Conservation (phyloP, 2,888 invertebrate genomes). For the Meiosimyza platycephala region DNA sequence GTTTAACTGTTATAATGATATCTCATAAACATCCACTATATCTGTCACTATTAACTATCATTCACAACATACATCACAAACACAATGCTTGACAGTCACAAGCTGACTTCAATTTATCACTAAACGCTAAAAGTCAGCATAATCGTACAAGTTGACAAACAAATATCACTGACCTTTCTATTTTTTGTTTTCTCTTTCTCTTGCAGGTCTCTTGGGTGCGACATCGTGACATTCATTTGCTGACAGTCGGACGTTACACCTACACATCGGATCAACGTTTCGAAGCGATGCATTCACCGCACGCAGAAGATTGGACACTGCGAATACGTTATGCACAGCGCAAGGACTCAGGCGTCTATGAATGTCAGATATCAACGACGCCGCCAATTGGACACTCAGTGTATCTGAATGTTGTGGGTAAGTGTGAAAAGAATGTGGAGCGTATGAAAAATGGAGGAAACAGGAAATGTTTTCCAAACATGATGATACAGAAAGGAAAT, state of each 20-base stretch:
- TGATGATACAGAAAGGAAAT: neutral
- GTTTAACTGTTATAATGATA: no score
- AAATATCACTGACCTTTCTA: no score
- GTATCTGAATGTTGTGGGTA: conserved; percentile 85
- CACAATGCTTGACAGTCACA: no score
- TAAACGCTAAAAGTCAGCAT: no score
- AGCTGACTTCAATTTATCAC: no score
- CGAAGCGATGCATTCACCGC: conserved; percentile 86
- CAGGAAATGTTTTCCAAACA: conserved; percentile 6
- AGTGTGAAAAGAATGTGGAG: conserved; percentile 64
- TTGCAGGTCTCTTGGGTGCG: conserved; percentile 82
- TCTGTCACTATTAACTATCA: no score
- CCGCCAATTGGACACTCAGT: conserved; percentile 88
- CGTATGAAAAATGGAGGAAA: neutral
- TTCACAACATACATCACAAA: no score
- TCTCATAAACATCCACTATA: no score
- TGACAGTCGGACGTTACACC: conserved; percentile 80
- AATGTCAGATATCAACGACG: conserved; percentile 92
- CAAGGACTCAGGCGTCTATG: conserved; percentile 83
- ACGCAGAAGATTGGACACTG: conserved; percentile 88
- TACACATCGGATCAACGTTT: conserved; percentile 87
- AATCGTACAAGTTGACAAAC: no score
- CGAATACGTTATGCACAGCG: conserved; percentile 80
- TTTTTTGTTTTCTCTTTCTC: neutral
- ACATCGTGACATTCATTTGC: conserved; percentile 79